Evolutionary conservation across 2,113 vertebrate genomes (phyloP).

Genomic region (Acrocephalus kingi): DNA sequence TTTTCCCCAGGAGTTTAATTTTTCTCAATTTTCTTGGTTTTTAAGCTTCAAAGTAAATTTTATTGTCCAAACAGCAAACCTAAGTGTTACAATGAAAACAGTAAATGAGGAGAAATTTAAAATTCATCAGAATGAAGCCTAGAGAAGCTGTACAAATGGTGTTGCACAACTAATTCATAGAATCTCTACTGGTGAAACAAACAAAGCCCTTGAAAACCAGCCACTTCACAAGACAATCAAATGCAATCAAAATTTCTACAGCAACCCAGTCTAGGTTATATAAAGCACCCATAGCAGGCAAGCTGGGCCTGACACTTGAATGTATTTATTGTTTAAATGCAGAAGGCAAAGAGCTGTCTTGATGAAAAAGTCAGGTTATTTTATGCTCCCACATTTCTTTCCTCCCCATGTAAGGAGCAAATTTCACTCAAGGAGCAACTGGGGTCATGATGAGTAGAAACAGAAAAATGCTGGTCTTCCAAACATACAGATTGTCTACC

Average conservation of each 20-base stretch:
- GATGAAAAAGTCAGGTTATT: background rate
- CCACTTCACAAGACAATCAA: background rate
- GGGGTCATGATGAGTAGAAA: background rate
- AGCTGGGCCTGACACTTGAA: background rate
- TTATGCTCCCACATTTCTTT: background rate
- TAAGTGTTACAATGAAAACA: background rate
- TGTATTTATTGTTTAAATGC: background rate
- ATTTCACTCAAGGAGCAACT: background rate
- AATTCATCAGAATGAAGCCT: background rate
- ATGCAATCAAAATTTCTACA: background rate
- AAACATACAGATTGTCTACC: background rate
- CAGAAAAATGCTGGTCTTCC: background rate
- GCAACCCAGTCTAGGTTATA: background rate
- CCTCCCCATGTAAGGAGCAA: background rate
- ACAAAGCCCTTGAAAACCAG: background rate
- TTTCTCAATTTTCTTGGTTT: background rate
- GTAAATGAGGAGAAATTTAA: background rate
- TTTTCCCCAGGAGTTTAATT: background rate
- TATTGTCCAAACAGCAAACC: background rate
- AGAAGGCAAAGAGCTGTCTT: background rate
- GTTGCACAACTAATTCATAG: background rate
- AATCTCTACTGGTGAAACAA: background rate
- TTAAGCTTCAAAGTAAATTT: background rate
- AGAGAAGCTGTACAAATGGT: background rate
- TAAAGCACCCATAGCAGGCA: background rate